Conservation (phyloP, 2,888 invertebrate species). For the Hemicrepidius hirtus region DNA sequence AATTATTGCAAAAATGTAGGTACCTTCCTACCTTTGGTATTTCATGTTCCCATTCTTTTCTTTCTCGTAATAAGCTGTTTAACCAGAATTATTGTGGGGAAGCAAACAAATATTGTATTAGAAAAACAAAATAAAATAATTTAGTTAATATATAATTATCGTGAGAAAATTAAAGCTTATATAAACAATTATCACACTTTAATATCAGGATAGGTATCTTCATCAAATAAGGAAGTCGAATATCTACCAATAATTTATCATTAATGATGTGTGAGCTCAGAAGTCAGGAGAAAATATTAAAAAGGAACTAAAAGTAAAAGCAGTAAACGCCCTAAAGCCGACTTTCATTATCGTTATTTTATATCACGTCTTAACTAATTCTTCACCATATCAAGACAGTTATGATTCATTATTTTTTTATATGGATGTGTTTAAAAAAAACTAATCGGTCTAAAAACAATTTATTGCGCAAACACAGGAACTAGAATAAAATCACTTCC, state of each 20-base stretch:
- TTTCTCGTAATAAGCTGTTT: no score
- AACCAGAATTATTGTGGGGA: no score
- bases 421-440: not conserved
- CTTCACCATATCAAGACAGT: constrained; percentile 1
- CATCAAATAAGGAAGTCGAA: not conserved
- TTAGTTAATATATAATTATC: no score
- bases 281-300: constrained; percentile 8
- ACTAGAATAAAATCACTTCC: constrained; percentile 19
- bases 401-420: constrained; percentile 11
- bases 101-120: no score
- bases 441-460: not conserved
- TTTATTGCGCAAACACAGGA: constrained; percentile 10
- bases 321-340: constrained; percentile 6
- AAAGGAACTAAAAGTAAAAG: constrained; percentile 25
- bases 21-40: constrained; percentile 7
- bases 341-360: constrained; percentile 22
- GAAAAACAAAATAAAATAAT: no score
- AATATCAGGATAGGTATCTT: not conserved
- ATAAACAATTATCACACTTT: not conserved
- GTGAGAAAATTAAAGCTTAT: not conserved
- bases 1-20: not conserved
- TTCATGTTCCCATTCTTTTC: not conserved
- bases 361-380: constrained; percentile 5
- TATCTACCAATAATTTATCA: constrained; percentile 1
- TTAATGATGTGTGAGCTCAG: constrained; percentile 3